phyloP scores from a whole-genome alignment of 2,888 invertebrate genomes.

The Lepas anatifera region DNA sequence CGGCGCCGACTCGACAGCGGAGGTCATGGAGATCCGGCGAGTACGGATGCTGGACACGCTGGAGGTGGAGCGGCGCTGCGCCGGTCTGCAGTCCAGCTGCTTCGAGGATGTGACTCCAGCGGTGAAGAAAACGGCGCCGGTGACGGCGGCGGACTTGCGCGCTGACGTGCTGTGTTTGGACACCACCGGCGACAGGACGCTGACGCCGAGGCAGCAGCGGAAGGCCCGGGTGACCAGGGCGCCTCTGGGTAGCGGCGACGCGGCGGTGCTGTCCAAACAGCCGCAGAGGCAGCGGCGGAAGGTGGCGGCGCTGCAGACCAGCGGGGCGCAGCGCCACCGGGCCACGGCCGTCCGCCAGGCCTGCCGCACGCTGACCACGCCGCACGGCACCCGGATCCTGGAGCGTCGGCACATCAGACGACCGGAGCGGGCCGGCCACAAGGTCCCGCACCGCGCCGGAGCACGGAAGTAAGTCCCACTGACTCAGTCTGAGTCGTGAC shows the following conservation, averaged over 20 bases:
- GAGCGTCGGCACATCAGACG: background rate
- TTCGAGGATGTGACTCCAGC: background rate
- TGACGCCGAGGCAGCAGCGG: background rate
- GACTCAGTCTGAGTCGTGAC: too few relatives aligned
- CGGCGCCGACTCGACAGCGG: too few relatives aligned
- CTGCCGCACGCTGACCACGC: background rate
- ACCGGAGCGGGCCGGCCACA: background rate
- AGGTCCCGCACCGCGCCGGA: background rate
- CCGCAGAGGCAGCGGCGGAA: background rate
- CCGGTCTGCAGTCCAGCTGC: too few relatives aligned
- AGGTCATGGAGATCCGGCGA: background rate
- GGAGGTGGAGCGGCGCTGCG: background rate
- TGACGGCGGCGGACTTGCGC: background rate
- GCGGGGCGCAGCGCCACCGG: background rate
- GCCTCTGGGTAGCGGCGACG: background rate
- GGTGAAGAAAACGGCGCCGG: background rate
- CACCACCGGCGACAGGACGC: background rate
- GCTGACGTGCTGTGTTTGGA: background rate
- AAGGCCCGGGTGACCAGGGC: background rate
- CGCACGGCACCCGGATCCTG: background rate
- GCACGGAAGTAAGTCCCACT: background rate
- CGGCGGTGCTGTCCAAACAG: background rate
- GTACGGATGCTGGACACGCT: background rate
- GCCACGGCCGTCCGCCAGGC: background rate
- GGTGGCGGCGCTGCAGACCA: background rate